These are phyloP conservation scores for Tetramorium simillimum DNA, from an alignment of 1,140 invertebrate genomes.

Conservation along the genomic window DNA sequence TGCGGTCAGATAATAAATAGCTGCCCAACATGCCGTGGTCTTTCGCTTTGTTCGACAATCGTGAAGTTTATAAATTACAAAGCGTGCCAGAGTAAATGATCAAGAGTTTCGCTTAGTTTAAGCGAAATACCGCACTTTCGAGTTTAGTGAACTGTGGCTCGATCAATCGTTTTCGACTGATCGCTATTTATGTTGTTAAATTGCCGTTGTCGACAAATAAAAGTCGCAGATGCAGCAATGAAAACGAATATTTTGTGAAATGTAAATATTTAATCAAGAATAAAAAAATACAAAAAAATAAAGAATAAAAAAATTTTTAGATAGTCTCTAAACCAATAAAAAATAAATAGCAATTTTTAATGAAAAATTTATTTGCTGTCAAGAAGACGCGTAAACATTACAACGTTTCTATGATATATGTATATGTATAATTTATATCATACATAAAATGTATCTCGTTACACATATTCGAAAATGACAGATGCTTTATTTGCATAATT, in stretches of 20 bases:
- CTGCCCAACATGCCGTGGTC: neutral
- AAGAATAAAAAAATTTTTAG: neutral
- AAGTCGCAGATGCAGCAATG: neutral
- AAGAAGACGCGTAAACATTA: neutral
- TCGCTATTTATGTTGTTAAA: slow-evolving; percentile 3
- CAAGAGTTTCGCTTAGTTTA: neutral
- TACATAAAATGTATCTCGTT: neutral
- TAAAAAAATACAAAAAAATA: neutral
- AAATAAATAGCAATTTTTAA: neutral
- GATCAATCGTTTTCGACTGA: neutral
- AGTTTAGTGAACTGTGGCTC: neutral
- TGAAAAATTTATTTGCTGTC: neutral
- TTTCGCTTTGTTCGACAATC: neutral
- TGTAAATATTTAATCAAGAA: neutral
- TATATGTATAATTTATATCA: neutral
- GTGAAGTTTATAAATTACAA: slow-evolving; percentile 20
- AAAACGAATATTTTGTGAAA: neutral
- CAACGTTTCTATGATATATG: neutral
- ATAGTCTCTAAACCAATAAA: neutral
- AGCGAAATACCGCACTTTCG: neutral
- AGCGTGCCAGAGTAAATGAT: neutral
- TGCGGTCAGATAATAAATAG: neutral
- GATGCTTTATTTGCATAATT: neutral
- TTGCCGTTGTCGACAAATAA: neutral
- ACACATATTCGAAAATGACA: neutral